phyloP scores from a whole-genome alignment of 2,888 invertebrate genomes.

The Sphaerophoria taeniata region DNA sequence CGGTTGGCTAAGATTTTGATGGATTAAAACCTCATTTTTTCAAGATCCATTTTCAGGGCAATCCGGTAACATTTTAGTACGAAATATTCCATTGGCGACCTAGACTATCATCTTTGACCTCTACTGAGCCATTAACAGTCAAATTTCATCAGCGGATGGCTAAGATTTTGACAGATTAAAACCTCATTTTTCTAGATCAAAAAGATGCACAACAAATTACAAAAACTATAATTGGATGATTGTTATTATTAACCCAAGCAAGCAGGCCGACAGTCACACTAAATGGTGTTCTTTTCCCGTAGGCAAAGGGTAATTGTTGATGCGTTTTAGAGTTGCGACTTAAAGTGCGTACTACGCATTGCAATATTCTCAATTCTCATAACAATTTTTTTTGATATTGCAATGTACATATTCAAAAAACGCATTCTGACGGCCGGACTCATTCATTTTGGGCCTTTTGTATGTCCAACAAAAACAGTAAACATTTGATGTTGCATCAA shows the following conservation, averaged over 20 bases:
- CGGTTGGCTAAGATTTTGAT: too few relatives aligned
- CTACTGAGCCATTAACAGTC: too few relatives aligned
- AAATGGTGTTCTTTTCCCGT: slow-evolving; percentile 23
- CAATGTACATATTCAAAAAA: not conserved
- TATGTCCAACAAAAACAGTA: not conserved
- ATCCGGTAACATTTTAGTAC: too few relatives aligned
- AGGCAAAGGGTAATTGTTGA: not conserved
- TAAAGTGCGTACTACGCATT: slow-evolving; percentile 65
- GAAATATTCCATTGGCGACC: too few relatives aligned
- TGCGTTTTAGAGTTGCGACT: slow-evolving; percentile 23
- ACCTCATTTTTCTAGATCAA: too few relatives aligned
- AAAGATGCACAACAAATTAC: too few relatives aligned
- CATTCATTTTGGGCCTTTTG: not conserved
- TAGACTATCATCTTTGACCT: too few relatives aligned
- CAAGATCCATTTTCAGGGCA: too few relatives aligned
- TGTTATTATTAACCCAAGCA: slow-evolving; percentile 55
- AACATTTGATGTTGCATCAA: not conserved
- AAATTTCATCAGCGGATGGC: too few relatives aligned
- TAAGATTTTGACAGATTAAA: too few relatives aligned
- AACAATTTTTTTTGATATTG: slow-evolving; percentile 32
- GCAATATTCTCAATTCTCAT: slow-evolving; percentile 4
- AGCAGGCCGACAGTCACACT: slow-evolving; percentile 28
- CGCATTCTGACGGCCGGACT: not conserved
- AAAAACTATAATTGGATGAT: too few relatives aligned
- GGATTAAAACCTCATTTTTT: too few relatives aligned